Evolutionary conservation across 2,113 vertebrate genomes (phyloP).

Genomic region (Phalacrocorax brasilianus): DNA sequence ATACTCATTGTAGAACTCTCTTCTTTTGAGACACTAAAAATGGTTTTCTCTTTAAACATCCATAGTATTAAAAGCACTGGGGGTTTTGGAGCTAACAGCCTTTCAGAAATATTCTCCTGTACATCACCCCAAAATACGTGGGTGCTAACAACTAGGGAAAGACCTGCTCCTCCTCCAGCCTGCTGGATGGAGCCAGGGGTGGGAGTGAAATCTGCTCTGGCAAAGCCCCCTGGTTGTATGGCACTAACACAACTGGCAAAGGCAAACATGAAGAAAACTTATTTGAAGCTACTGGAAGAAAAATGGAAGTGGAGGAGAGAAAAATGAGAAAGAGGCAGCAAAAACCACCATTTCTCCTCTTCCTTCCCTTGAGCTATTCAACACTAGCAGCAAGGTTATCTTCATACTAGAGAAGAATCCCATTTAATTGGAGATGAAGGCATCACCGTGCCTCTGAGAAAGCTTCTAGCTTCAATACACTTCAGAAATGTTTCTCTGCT

Average conservation of each 20-base stretch:
- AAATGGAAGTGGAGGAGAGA: background rate
- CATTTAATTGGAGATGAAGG: background rate
- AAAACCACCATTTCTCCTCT: background rate
- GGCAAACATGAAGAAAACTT: background rate
- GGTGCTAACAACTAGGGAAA: background rate
- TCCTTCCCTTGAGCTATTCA: background rate
- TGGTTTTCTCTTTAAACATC: background rate
- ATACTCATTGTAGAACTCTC: background rate
- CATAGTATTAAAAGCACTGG: background rate
- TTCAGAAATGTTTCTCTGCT: background rate
- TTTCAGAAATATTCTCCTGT: background rate
- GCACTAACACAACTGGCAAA: conserved; percentile 1
- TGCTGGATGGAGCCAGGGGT: background rate
- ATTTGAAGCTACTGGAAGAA: background rate
- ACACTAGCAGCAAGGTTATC: background rate
- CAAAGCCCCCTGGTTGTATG: background rate
- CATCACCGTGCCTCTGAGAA: background rate
- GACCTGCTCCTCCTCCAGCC: background rate
- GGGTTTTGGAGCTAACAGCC: background rate
- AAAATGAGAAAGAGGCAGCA: background rate
- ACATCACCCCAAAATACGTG: background rate
- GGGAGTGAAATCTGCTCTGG: background rate
- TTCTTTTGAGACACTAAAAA: background rate
- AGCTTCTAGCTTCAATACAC: background rate
- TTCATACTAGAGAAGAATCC: background rate